Evolutionary conservation across 2,888 invertebrate species (phyloP), one percentile per base, ranked within the genome.

Genomic region (Drosophila bunnanda): DNA sequence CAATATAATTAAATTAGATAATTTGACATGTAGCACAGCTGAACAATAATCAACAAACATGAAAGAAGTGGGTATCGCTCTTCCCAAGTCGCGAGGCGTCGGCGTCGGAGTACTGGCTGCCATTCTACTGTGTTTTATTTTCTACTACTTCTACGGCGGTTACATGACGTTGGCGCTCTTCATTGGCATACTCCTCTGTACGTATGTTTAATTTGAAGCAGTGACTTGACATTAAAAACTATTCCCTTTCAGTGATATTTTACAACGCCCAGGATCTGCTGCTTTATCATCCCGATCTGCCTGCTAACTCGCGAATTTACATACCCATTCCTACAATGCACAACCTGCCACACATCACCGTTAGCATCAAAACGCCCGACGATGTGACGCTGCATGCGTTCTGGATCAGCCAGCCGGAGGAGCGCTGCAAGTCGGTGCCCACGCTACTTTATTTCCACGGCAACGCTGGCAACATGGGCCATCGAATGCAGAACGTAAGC

Each of bases 391-490:
- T 97, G 56, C 97, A 97, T 85, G 95, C 96, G 92, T 97, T 96
- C 91, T 95, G 97, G 87, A 95, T 97, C 73, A 94, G 95, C 83
- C 97, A 97, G 91, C 93, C 94, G 2, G 94, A 94, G 69, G 94
- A 94, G 50, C 94, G 95, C 75, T 94, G 94, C 80, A 94, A 94
- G 78, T 94, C 94, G 86, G 95, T 94, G 58, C 97, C 97, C 0
- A 98, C 98, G 12, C 93, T 98, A 89, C 93, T 98, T 56, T 98
- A 97, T 93, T 95, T 98, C 77, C 98, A 99, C 93, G 98, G 98
- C 8, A 99, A 98, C 94, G 98, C 98, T 58, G 98, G 98, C 15
- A 99, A 98, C 91, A 97, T 98, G 94, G 98, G 98, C 0, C 98
- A 98, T 91, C 95, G 97, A 78, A 93, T 98, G 84, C 95, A 96